A percentile compares a stretch with the other conserved stretches of the same genome.
phyloP scores from a whole-genome alignment of 2,113 vertebrate genomes.

The Anolis sagrei region DNA sequence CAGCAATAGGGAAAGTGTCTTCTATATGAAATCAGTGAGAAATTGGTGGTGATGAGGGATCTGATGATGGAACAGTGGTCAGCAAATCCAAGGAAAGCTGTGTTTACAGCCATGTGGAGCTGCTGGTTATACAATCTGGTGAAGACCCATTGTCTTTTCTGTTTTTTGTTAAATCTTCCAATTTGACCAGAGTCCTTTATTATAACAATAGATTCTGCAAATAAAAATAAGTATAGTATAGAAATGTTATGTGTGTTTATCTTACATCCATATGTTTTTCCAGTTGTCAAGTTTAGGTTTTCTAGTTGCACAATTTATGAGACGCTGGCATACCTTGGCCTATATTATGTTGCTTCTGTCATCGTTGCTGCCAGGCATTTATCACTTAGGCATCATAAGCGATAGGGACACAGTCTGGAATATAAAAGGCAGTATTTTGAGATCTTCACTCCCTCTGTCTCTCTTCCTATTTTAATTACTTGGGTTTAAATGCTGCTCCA shows the following conservation, averaged over 20 bases:
- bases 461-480: constrained; percentile 9
- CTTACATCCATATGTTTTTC: neutral
- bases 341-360: neutral
- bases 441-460: constrained; percentile 16
- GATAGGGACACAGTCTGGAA: neutral
- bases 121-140: too few relatives aligned
- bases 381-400: neutral
- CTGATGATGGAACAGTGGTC: too few relatives aligned
- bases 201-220: neutral
- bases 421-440: neutral
- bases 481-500: constrained; percentile 35
- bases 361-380: neutral
- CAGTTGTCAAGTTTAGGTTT: neutral
- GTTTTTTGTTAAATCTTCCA: neutral
- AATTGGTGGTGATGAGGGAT: too few relatives aligned
- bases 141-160: neutral
- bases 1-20: too few relatives aligned
- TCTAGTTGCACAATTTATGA: neutral
- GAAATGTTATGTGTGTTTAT: neutral
- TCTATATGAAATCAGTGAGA: too few relatives aligned
- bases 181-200: neutral
- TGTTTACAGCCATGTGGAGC: too few relatives aligned
- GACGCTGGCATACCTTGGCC: neutral
- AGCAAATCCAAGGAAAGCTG: too few relatives aligned
- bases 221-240: neutral